Conservation (phyloP, 2,113 vertebrate genomes). For the Pardalotus punctatus region DNA sequence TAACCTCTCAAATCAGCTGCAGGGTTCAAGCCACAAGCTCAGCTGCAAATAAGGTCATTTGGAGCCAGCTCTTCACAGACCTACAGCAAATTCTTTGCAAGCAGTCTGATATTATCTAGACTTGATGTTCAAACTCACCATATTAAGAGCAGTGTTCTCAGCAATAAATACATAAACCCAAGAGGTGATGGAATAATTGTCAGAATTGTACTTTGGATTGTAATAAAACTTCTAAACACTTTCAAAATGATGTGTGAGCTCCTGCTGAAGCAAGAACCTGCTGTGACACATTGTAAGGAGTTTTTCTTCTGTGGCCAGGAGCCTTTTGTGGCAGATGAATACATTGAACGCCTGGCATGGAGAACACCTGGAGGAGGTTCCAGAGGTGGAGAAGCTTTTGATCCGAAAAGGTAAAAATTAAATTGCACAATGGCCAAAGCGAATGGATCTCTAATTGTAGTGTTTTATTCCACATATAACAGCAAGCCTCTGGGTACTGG, state of each 20-base stretch:
- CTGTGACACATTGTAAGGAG: conserved; percentile 28
- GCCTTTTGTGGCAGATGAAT: conserved; percentile 98
- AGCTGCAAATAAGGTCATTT: not conserved
- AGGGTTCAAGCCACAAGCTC: not conserved
- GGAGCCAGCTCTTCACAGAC: not conserved
- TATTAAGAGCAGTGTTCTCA: not conserved
- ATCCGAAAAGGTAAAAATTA: conserved; percentile 91
- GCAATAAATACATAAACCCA: not conserved
- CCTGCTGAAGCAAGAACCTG: not conserved
- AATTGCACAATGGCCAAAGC: not conserved
- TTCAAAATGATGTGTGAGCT: not conserved
- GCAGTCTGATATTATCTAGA: not conserved
- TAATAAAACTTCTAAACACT: not conserved
- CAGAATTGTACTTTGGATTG: not conserved
- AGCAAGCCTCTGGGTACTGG: not conserved
- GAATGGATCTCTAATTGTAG: not conserved
- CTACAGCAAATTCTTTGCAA: not conserved
- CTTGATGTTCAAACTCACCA: not conserved
- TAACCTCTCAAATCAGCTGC: not conserved
- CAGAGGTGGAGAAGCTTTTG: conserved; percentile 96
- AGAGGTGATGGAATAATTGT: not conserved
- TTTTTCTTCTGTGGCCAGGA: conserved; percentile 80
- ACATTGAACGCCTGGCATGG: conserved; percentile 97
- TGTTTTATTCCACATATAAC: not conserved
- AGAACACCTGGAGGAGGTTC: conserved; percentile 97